These are phyloP conservation scores for Micoletzkya japonica DNA, from an alignment of 2,888 invertebrate species.

Conservation along the genomic window DNA sequence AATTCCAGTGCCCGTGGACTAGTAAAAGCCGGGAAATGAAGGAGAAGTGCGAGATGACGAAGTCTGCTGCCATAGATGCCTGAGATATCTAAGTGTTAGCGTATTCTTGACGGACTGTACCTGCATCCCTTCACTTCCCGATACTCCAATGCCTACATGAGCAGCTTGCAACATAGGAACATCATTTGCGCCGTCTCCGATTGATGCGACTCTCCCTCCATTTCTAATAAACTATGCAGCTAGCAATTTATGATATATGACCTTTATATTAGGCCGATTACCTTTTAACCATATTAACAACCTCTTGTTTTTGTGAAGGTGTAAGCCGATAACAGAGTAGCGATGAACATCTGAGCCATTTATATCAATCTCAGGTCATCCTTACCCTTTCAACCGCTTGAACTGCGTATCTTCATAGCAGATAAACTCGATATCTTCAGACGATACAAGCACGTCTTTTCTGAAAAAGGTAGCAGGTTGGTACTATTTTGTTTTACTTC, in stretches of 20 bases:
- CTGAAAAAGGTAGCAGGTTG: not conserved
- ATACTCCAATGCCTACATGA: constrained; percentile 93
- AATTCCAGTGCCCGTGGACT: constrained; percentile 90
- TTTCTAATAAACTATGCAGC: not conserved
- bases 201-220: constrained; percentile 76
- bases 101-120: constrained; percentile 70
- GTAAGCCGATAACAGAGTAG: constrained; percentile 91
- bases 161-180: constrained; percentile 75
- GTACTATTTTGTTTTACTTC: not conserved
- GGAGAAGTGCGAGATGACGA: constrained; percentile 80
- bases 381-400: not conserved
- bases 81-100: constrained; percentile 76
- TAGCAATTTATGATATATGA: not conserved
- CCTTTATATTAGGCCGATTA: not conserved
- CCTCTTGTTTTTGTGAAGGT: constrained; percentile 76
- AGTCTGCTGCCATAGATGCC: constrained; percentile 97
- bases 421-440: not conserved
- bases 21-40: constrained; percentile 84
- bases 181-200: constrained; percentile 67
- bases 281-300: constrained; percentile 87
- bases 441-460: not conserved
- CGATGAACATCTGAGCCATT: constrained; percentile 74
- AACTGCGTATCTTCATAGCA: not conserved
- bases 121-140: constrained; percentile 96
- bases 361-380: not conserved